These are phyloP conservation scores for Amphiprion percula DNA, from an alignment of 2,113 vertebrate species.

Conservation along the genomic window DNA sequence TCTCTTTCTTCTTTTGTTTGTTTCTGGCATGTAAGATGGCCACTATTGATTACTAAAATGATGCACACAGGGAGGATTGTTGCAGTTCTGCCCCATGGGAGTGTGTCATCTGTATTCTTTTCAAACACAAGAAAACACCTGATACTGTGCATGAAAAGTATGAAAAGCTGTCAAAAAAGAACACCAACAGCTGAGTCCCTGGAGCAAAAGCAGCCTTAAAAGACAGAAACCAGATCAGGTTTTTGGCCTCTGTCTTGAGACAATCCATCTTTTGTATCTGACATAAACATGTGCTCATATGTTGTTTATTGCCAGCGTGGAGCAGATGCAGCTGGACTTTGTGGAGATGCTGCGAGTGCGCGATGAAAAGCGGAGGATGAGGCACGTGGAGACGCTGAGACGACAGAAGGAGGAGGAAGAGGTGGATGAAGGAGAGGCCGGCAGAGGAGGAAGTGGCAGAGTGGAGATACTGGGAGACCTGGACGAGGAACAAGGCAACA, in stretches of 20 bases:
- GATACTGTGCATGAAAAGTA: conserved; percentile 26
- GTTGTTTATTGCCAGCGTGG: conserved; percentile 46
- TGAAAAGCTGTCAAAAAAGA: conserved; percentile 44
- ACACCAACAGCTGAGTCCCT: conserved; percentile 24
- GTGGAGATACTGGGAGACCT: conserved; percentile 69
- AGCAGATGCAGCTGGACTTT: conserved; percentile 78
- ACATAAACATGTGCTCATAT: conserved; percentile 1
- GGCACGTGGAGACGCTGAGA: conserved; percentile 76
- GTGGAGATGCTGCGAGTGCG: conserved; percentile 79
- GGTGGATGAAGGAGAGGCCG: conserved; percentile 36
- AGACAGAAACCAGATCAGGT: conserved; percentile 58
- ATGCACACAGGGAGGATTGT: conserved; percentile 7
- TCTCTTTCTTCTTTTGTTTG: not conserved
- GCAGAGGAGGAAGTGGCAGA: conserved; percentile 10
- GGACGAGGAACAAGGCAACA: conserved; percentile 31
- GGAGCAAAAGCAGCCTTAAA: conserved; percentile 51
- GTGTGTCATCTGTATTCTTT: conserved; percentile 36
- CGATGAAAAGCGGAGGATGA: conserved; percentile 80
- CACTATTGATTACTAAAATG: not conserved
- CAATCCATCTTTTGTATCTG: conserved; percentile 8
- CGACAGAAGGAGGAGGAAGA: conserved; percentile 69
- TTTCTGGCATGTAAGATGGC: not conserved
- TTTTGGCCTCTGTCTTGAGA: not conserved
- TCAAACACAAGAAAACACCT: conserved; percentile 37
- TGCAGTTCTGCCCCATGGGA: conserved; percentile 40